These are phyloP conservation scores for Passerculus sandwichensis DNA, from an alignment of 2,797 vertebrate species.

Conservation along the genomic window DNA sequence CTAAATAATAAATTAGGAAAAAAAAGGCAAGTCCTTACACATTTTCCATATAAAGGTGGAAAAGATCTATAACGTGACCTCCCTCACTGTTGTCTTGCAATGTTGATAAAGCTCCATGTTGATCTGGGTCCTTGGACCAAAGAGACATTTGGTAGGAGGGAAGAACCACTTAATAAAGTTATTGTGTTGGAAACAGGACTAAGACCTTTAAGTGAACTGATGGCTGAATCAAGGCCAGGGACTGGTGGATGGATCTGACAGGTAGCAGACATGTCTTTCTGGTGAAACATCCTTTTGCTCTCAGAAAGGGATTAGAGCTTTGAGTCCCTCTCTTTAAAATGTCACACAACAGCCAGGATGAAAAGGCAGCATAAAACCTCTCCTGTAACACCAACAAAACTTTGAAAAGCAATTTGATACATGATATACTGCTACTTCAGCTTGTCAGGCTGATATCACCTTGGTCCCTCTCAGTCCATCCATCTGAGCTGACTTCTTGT, in stretches of 20 bases:
- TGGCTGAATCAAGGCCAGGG: background rate
- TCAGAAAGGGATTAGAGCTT: background rate
- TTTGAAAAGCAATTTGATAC: background rate
- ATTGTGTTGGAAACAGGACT: background rate
- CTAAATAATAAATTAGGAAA: background rate
- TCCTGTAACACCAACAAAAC: background rate
- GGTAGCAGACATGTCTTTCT: background rate
- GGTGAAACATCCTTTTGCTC: background rate
- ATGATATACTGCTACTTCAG: background rate
- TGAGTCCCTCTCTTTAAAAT: background rate
- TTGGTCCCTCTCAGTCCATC: background rate
- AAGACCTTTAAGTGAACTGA: background rate
- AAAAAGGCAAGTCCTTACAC: fast-evolving
- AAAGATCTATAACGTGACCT: background rate
- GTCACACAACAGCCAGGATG: background rate
- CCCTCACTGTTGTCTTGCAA: background rate
- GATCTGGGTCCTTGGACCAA: background rate
- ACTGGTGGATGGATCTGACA: background rate
- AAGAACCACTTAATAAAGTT: background rate
- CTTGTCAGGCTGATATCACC: background rate
- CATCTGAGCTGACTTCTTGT: background rate
- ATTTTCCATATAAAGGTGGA: background rate
- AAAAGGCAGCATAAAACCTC: constrained; percentile 4
- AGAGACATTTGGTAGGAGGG: background rate
- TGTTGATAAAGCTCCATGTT: background rate